Base-by-base conservation (phyloP, 2,888 invertebrate species). In the Lathronympha strigana region DNA sequence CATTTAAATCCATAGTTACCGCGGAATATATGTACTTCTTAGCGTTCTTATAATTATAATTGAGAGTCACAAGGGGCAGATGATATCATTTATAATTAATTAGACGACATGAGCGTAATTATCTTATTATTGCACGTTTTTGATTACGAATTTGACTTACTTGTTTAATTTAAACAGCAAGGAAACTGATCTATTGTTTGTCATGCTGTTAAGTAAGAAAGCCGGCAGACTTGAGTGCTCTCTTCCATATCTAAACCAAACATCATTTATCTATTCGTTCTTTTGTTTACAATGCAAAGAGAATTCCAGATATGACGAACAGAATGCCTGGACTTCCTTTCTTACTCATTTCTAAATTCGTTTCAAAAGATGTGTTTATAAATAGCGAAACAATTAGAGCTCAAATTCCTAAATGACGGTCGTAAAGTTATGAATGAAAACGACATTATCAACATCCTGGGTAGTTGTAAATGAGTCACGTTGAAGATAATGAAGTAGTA, bases 391-490 rank as follows among this genome's bases (percentile, higher is more conserved):
- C 76, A 80, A 78, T 80, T 78, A 77, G 17, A 25, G 43, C 73
- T 73, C 69, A 66, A 69, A 64, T 73, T 68, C 71, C 71, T 76
- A 77, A 77, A 79, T 78, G 74, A 78, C 71, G 73, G 74, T 77
- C 72, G 70, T 79, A 79, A 79, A 84, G 71, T 78, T 78, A 78
- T 85, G 81, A 87, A 87, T 77, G 72, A 78, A 84, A 80, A 81
- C 76, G 72, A 78, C 82, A 80, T 82, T 87, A 88, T 86, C 86
- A 81, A 82, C 84, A 85, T 87, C 86, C 88, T 86, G 86, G 74
- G 75, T 84, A 83, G 84, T 83, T 83, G 76, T 73, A 73, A 71
- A 77, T 81, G 80, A 79, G 81, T 83, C 83, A 85, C 81, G 63
- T 69, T 60, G 61, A 71, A 74, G 73, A 73, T 75, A 73, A 71